Evolutionary conservation across 2,888 invertebrate species (phyloP).

Genomic region (Tyria jacobaeae): DNA sequence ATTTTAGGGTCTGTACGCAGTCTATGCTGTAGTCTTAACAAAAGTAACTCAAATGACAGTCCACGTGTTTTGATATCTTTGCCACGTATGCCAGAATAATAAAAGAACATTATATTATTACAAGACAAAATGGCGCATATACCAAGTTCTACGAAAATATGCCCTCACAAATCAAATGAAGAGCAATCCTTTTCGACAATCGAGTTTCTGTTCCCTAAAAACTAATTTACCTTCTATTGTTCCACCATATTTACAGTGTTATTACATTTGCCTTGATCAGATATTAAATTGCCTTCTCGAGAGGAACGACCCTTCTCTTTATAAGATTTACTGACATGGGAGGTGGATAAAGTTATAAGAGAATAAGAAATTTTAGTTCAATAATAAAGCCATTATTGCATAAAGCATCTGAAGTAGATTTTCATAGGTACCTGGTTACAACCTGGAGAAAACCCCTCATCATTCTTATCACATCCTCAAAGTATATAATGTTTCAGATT

Average conservation of each 20-base stretch:
- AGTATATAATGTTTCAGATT: slow-evolving; percentile 2
- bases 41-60: slow-evolving; percentile 51
- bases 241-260: slow-evolving; percentile 79
- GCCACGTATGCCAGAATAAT: slow-evolving; percentile 54
- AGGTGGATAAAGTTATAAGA: slow-evolving; percentile 30
- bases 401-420: background rate
- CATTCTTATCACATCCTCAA: slow-evolving; percentile 3
- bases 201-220: slow-evolving; percentile 75
- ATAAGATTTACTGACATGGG: slow-evolving; percentile 61
- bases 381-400: background rate
- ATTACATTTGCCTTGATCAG: slow-evolving; percentile 81
- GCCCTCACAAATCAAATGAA: slow-evolving; percentile 55
- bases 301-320: slow-evolving; percentile 66
- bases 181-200: slow-evolving; percentile 74
- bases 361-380: slow-evolving; percentile 49
- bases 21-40: too few species aligned
- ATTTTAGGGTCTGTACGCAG: slow-evolving; percentile 11
- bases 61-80: slow-evolving; percentile 44
- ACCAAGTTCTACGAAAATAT: slow-evolving; percentile 44
- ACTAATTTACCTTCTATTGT: slow-evolving; percentile 82
- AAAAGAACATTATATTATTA: slow-evolving; percentile 45
- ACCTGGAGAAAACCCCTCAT: slow-evolving; percentile 1
- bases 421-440: slow-evolving; percentile 1
- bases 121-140: slow-evolving; percentile 29
- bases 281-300: slow-evolving; percentile 75